Evolutionary conservation across 2,797 vertebrate genomes (phyloP).

Genomic region (Lagorchestes hirsutus): DNA sequence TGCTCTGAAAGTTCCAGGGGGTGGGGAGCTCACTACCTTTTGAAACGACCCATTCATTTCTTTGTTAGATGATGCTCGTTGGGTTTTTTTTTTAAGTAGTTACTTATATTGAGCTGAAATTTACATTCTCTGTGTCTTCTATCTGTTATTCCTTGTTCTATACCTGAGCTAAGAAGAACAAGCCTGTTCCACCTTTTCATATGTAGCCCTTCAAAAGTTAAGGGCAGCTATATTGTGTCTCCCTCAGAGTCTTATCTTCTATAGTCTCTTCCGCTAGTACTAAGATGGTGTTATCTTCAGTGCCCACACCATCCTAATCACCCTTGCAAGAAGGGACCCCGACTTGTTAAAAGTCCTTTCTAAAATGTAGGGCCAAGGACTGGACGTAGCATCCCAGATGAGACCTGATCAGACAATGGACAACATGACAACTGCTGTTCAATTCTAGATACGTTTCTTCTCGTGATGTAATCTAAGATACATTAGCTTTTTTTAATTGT

Average conservation of each 20-base stretch:
- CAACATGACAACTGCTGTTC: not conserved
- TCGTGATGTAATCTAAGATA: not conserved
- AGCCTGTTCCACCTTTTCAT: not conserved
- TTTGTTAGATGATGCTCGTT: not conserved
- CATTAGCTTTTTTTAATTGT: not conserved
- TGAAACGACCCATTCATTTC: not conserved
- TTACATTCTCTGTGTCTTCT: not conserved
- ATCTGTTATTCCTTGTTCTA: not conserved
- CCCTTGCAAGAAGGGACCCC: not conserved
- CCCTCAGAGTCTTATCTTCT: not conserved
- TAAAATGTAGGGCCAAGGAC: not conserved
- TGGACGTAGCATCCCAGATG: not conserved
- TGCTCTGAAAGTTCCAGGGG: constrained; percentile 9
- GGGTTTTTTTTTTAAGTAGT: not conserved
- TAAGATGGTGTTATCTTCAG: not conserved
- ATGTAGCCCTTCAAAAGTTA: not conserved
- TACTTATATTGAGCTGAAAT: not conserved
- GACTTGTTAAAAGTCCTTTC: not conserved
- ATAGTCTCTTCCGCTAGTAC: not conserved
- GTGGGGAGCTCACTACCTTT: not conserved
- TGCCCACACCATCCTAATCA: not conserved
- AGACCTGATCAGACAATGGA: not conserved
- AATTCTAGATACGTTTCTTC: not conserved
- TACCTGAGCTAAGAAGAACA: not conserved
- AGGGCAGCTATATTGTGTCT: not conserved